Base-by-base conservation (phyloP, 30 jellyfish, hydroid and myxozoan genomes). In the Hydractinia echinata region DNA sequence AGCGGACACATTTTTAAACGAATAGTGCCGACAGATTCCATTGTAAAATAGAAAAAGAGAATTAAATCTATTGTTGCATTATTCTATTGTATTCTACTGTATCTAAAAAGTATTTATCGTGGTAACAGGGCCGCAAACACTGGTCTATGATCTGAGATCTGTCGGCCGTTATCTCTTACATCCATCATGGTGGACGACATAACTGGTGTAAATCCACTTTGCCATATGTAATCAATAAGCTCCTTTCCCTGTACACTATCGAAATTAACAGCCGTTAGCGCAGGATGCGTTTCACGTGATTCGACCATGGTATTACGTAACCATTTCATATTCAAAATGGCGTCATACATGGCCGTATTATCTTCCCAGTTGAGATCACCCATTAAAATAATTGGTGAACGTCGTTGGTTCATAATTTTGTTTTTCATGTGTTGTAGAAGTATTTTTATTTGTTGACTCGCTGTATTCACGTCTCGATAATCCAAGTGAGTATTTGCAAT, bases 81-180 rank as follows among this genome's bases (percentile, higher is more conserved):
- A 30, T 30, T 30, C 44, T 30, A 30, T n/a, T n/a, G n/a, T n/a
- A n/a, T n/a, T n/a, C n/a, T n/a, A n/a, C n/a, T n/a, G n/a, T n/a
- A n/a, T n/a, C n/a, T n/a, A 30, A 30, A 30, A 30, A 30, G 44
- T 30, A 30, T 30, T 30, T 30, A 30, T 30, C 44, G 44, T 30
- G 44, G 44, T 30, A 30, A 30, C 44, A 30, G 44, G 70, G 4
- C 81, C 16, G 81, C 61, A 50, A 72, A 19, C 11, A 72, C 61
- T 8, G 81, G 60, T 19, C 81, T 50, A 72, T 72, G 81, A 15
- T 72, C 81, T 6, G 81, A 72, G 55, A 72, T 21, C 52, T 19
- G 60, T 18, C 52, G 48, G 16, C 81, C 81, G 8, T 18, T 11
- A 30, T 44, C 16, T 53, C 81, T 72, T 4, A 16, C 52, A 15